These are phyloP conservation scores for Eustalomyia histrio DNA, from an alignment of 2,888 invertebrate genomes.

Conservation along the genomic window DNA sequence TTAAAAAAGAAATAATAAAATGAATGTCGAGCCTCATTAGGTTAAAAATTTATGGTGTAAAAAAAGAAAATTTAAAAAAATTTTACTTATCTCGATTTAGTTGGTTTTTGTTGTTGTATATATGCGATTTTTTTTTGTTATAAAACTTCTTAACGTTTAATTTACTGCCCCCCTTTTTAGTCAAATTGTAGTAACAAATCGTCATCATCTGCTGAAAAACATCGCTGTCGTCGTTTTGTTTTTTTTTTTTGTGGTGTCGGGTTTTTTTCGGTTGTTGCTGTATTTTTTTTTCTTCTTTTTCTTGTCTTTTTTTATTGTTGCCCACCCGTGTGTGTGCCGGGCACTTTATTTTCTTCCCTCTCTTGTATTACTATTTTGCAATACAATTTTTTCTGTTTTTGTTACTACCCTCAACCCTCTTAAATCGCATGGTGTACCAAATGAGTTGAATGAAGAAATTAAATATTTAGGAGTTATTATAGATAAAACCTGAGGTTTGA, in stretches of 20 bases:
- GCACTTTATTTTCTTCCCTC: slow-evolving; percentile 19
- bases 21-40: background rate
- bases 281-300: slow-evolving; percentile 35
- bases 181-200: slow-evolving; percentile 36
- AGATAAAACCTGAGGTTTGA: too few relatives aligned
- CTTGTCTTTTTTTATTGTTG: slow-evolving; percentile 8
- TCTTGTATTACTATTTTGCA: slow-evolving; percentile 45
- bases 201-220: slow-evolving; percentile 43
- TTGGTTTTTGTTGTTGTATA: slow-evolving; percentile 19
- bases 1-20: background rate
- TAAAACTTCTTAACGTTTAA: slow-evolving; percentile 41
- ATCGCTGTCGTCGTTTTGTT: slow-evolving; percentile 28
- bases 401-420: background rate
- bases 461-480: too few relatives aligned
- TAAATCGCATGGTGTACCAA: too few relatives aligned
- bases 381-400: slow-evolving; percentile 37
- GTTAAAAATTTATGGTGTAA: background rate
- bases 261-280: slow-evolving; percentile 46
- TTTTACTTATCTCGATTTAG: slow-evolving; percentile 38
- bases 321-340: slow-evolving; percentile 36
- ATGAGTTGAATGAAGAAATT: too few relatives aligned
- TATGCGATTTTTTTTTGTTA: slow-evolving; percentile 24
- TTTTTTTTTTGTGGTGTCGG: slow-evolving; percentile 31
- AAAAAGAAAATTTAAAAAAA: slow-evolving; percentile 11
- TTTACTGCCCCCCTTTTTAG: slow-evolving; percentile 24